Evolutionary conservation across 2,888 invertebrate genomes (phyloP), one percentile per base, ranked within the genome.

Genomic region (Ommatoiulus sabulosus): DNA sequence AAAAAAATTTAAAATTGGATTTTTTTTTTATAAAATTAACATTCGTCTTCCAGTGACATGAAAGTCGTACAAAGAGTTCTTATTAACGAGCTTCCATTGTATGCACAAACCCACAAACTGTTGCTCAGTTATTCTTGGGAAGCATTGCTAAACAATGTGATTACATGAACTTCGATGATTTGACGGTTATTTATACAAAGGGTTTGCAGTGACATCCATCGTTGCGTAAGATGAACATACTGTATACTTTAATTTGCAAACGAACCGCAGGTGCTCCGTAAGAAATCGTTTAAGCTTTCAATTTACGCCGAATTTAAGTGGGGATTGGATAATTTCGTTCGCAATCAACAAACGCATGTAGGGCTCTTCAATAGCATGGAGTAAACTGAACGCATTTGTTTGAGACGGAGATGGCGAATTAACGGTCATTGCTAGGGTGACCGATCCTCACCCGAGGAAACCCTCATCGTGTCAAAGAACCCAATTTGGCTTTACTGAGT

Each of bases 231-330:
- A 72, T 24, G 10, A 7, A 72, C 20, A 72, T 63, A n/a, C n/a
- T 63, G n/a, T 7, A 17, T n/a, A n/a, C n/a, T 72, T 24, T 72
- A 24, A 72, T 72, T 72, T 72, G n/a, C 2, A 6, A 72, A 72
- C n/a, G 72, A 72, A 24, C 6, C 24, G 24, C 24, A 72, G 72
- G 72, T 72, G 72, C 7, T 72, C 5, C n/a, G 24, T 72, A 24
- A 72, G 24, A 72, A 72, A 72, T 10, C 72, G 20, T 72, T 72
- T 72, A 20, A 20, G 72, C 63, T 63, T 63, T 63, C 63, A 63
- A 63, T 72, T 72, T 72, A 24, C 72, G 6, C 72, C 72, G 72
- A 72, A 24, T 72, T 72, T 72, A 72, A 72, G 72, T 72, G 72
- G 72, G 72, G 24, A 72, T 72, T 72, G 72, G 24, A 24, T 72